phyloP scores from a whole-genome alignment of 2,797 vertebrate genomes.

The Coendou prehensilis region DNA sequence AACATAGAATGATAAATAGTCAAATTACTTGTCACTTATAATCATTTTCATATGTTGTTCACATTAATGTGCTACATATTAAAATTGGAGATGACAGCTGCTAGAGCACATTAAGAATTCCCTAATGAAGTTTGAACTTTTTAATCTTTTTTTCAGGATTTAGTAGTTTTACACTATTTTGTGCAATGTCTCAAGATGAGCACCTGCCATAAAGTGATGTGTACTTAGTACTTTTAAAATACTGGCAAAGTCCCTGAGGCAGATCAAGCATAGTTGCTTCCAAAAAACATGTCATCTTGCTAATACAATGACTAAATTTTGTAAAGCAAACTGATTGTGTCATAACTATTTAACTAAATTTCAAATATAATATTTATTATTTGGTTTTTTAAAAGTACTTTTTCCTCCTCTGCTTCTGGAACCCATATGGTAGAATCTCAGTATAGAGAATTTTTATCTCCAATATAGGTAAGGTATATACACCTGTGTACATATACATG shows the following conservation, averaged over 20 bases:
- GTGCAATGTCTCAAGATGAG: slow-evolving; percentile 83
- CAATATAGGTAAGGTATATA: not conserved
- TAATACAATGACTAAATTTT: slow-evolving; percentile 72
- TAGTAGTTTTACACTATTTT: slow-evolving; percentile 81
- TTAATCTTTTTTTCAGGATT: slow-evolving; percentile 54
- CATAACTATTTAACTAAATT: slow-evolving; percentile 80
- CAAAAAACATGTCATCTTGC: slow-evolving; percentile 47
- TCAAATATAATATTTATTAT: slow-evolving; percentile 52
- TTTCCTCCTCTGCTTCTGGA: not conserved
- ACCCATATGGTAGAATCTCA: not conserved
- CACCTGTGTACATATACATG: not conserved
- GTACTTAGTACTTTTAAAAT: slow-evolving; percentile 82
- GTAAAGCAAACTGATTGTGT: slow-evolving; percentile 50
- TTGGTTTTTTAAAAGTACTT: not conserved
- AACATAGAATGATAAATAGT: slow-evolving; percentile 48
- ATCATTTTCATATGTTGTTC: slow-evolving; percentile 64
- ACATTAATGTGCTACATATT: slow-evolving; percentile 54
- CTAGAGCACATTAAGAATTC: slow-evolving; percentile 74
- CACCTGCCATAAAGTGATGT: slow-evolving; percentile 80
- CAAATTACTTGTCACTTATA: slow-evolving; percentile 49
- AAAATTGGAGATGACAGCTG: slow-evolving; percentile 66
- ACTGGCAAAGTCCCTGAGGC: slow-evolving; percentile 80
- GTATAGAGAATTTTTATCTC: not conserved
- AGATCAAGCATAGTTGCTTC: slow-evolving; percentile 73
- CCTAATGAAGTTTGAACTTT: slow-evolving; percentile 79